phyloP scores from a whole-genome alignment of 2,888 invertebrate species.

The Eupeodes latifasciatus region DNA sequence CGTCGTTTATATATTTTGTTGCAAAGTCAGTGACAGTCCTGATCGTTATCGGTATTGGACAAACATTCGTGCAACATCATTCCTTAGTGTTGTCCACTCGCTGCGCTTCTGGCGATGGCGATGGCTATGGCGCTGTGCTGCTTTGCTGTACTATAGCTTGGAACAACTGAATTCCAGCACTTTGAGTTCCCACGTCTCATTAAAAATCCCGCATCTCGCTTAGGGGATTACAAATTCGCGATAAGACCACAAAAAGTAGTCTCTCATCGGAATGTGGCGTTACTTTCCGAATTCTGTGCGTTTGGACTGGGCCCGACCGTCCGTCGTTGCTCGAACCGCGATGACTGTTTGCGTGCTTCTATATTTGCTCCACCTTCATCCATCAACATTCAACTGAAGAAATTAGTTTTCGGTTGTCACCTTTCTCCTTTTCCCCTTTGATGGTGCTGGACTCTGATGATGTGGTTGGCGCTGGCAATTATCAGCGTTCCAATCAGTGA shows the following conservation, averaged over 20 bases:
- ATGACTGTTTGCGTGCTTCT: too few relatives aligned
- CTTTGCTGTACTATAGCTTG: not conserved
- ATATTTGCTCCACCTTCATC: not conserved
- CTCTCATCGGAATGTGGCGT: conserved; percentile 59
- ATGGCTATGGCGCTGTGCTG: not conserved
- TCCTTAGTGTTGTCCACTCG: conserved; percentile 63
- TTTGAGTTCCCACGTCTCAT: conserved; percentile 80
- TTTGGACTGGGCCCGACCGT: conserved; percentile 2
- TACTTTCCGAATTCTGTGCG: conserved; percentile 62
- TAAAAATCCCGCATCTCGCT: conserved; percentile 78
- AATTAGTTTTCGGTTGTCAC: conserved; percentile 54
- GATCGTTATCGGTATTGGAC: conserved; percentile 61
- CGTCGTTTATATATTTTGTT: conserved; percentile 37
- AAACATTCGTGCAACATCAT: conserved; percentile 69
- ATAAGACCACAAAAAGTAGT: conserved; percentile 55
- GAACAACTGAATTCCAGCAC: conserved; percentile 68
- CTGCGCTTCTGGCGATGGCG: not conserved
- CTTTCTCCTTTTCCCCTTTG: conserved; percentile 39
- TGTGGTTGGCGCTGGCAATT: conserved; percentile 41
- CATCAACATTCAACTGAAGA: conserved; percentile 19
- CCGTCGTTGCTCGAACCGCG: too few relatives aligned
- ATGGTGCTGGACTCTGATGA: not conserved
- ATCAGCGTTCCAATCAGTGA: conserved; percentile 61
- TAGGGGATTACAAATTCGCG: conserved; percentile 72
- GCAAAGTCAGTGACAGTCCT: not conserved